Percentiles rank a stretch among this genome's conserved stretches.
These are phyloP conservation scores for Epinephelus awoara DNA, from an alignment of 2,797 vertebrate genomes.

Conservation along the genomic window DNA sequence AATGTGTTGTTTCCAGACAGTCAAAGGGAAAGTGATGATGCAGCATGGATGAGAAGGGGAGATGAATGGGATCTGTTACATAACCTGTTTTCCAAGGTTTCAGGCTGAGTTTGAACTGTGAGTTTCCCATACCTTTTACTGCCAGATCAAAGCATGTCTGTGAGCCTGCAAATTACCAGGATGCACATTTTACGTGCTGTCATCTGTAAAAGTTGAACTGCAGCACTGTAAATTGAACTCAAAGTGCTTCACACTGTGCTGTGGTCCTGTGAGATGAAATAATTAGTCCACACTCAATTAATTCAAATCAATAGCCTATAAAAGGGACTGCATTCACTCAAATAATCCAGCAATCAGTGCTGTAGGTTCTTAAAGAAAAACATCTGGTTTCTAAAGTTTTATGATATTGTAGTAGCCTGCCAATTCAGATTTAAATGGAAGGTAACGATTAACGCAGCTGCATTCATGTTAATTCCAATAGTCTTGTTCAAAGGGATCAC, in stretches of 20 bases:
- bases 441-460: slow-evolving; percentile 62
- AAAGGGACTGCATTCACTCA: not conserved
- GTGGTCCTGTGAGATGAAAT: not conserved
- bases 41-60: slow-evolving; percentile 78
- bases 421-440: slow-evolving; percentile 51
- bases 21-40: slow-evolving; percentile 82
- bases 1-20: slow-evolving; percentile 84
- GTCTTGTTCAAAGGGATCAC: slow-evolving; percentile 38
- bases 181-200: slow-evolving; percentile 22
- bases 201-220: slow-evolving; percentile 4
- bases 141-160: slow-evolving; percentile 24
- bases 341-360: slow-evolving; percentile 40
- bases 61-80: slow-evolving; percentile 84
- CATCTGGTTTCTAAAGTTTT: slow-evolving; percentile 63
- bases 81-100: slow-evolving; percentile 82
- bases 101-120: slow-evolving; percentile 61
- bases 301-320: slow-evolving; percentile 8
- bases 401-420: slow-evolving; percentile 47
- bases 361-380: slow-evolving; percentile 41
- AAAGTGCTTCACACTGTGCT: slow-evolving; percentile 13
- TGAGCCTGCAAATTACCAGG: slow-evolving; percentile 2
- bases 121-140: slow-evolving; percentile 47
- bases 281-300: not conserved
- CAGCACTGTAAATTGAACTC: not conserved
- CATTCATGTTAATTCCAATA: slow-evolving; percentile 33